Conservation (phyloP, 37 sponge, comb jelly and placozoan species). For the Halichondria panicea region DNA sequence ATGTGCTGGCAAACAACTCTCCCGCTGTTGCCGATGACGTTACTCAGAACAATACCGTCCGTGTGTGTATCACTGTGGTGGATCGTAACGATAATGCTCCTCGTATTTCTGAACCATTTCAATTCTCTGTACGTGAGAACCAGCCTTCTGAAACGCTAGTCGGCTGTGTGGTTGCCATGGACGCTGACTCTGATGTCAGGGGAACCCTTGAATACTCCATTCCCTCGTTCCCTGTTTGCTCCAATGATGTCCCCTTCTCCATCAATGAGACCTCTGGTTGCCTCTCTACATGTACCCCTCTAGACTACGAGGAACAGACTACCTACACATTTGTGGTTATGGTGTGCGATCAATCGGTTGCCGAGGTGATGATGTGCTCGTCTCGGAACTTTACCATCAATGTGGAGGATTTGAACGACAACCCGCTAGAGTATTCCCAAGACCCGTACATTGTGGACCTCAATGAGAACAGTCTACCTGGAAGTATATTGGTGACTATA, state of each 20-base stretch:
- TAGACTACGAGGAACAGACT: constrained; percentile 50
- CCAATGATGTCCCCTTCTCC: constrained; percentile 9
- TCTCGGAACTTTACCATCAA: constrained; percentile 29
- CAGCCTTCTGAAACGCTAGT: constrained; percentile 3
- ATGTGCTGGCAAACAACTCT: constrained; percentile 36
- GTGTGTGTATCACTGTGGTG: constrained; percentile 29
- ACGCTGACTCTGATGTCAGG: constrained; percentile 63
- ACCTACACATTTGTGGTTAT: constrained; percentile 35
- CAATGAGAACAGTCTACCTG: constrained; percentile 25
- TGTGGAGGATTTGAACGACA: constrained; percentile 81
- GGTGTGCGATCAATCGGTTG: constrained; percentile 40
- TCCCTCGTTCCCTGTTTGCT: constrained; percentile 1
- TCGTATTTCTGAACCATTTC: constrained; percentile 26
- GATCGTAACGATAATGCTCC: constrained; percentile 87
- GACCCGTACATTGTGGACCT: constrained; percentile 36
- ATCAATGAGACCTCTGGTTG: constrained; percentile 47
- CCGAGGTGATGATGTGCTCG: constrained; percentile 20
- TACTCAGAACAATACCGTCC: constrained; percentile 20
- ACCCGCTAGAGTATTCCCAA: constrained; percentile 53
- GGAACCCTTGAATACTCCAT: constrained; percentile 46
- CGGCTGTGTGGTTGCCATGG: constrained; percentile 53
- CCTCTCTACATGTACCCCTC: constrained; percentile 32
- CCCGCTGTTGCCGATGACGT: constrained; percentile 31
- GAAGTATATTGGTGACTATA: constrained; percentile 12
- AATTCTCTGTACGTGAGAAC: constrained; percentile 55